Conservation (phyloP, 2,888 invertebrate species). For the Ditylenchus weischeri region DNA sequence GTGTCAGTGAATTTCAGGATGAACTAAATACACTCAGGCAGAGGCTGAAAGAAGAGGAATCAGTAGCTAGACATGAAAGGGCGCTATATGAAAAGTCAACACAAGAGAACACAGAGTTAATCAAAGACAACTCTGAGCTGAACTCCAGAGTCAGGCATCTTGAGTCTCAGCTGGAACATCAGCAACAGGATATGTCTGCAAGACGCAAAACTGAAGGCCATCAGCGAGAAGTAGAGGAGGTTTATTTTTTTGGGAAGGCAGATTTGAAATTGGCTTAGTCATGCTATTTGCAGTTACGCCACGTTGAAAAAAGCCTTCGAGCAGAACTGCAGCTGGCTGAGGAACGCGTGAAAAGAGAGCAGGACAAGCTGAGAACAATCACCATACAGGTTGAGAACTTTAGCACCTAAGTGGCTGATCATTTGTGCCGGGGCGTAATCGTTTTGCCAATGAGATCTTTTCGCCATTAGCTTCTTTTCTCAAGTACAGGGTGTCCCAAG, state of each 20-base stretch:
- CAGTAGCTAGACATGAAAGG: conserved; percentile 13
- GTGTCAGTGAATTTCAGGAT: too few relatives aligned
- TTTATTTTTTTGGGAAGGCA: too few relatives aligned
- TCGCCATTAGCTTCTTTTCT: too few relatives aligned
- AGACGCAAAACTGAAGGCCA: conserved; percentile 9
- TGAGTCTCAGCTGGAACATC: conserved; percentile 31
- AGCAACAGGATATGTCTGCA: conserved; percentile 28
- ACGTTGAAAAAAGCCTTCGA: conserved; percentile 20
- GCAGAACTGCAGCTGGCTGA: conserved; percentile 27
- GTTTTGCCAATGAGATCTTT: too few relatives aligned
- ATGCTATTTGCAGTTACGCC: conserved; percentile 1
- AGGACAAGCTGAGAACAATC: conserved; percentile 26
- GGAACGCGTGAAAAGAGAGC: conserved; percentile 31
- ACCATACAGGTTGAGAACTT: conserved; percentile 21
- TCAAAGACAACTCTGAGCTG: conserved; percentile 32
- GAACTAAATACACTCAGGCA: conserved; percentile 28
- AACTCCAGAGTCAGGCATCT: conserved; percentile 22
- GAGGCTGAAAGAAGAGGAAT: conserved; percentile 33
- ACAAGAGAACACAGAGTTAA: conserved; percentile 29
- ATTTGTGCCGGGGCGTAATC: too few relatives aligned
- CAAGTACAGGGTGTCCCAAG: too few relatives aligned
- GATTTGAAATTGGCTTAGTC: not conserved
- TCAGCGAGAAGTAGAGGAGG: conserved; percentile 5
- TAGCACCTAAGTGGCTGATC: too few relatives aligned
- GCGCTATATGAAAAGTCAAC: not conserved